Conservation (phyloP, 2,888 invertebrate species). For the Calliphora vomitoria region DNA sequence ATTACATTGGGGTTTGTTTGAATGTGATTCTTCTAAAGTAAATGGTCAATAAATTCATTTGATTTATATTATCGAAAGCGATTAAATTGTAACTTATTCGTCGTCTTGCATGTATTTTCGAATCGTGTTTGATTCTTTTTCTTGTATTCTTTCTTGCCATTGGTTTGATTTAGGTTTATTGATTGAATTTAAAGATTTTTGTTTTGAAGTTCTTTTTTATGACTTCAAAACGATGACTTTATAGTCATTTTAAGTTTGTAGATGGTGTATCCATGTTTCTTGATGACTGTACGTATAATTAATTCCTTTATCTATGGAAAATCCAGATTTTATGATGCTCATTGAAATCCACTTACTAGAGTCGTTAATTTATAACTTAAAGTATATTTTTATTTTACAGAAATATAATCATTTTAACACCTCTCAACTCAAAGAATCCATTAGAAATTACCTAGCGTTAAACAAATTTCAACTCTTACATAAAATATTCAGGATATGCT, state of each 20-base stretch:
- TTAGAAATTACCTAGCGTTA: too few relatives aligned
- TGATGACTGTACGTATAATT: constrained; percentile 31
- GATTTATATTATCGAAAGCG: constrained; percentile 76
- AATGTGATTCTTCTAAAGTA: constrained; percentile 44
- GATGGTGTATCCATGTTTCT: constrained; percentile 13
- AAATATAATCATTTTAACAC: constrained; percentile 15
- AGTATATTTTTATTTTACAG: not conserved
- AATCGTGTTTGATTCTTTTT: constrained; percentile 47
- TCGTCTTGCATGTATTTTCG: constrained; percentile 56
- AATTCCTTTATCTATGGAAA: constrained; percentile 38
- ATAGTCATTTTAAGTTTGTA: constrained; percentile 36
- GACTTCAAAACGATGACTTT: constrained; percentile 45
- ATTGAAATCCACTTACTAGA: constrained; percentile 30
- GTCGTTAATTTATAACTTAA: constrained; percentile 16
- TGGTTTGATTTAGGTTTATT: constrained; percentile 67
- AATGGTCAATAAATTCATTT: constrained; percentile 75
- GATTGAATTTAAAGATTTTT: constrained; percentile 59
- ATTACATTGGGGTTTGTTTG: constrained; percentile 5
- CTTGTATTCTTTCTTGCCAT: constrained; percentile 32
- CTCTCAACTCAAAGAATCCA: not conserved
- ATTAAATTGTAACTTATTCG: constrained; percentile 73
- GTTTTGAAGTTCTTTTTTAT: constrained; percentile 48
- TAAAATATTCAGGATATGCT: too few relatives aligned
- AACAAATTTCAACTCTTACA: too few relatives aligned
- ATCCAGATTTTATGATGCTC: constrained; percentile 33